Base-by-base conservation (phyloP, 2,113 vertebrate species). In the Coregonus clupeaformis region DNA sequence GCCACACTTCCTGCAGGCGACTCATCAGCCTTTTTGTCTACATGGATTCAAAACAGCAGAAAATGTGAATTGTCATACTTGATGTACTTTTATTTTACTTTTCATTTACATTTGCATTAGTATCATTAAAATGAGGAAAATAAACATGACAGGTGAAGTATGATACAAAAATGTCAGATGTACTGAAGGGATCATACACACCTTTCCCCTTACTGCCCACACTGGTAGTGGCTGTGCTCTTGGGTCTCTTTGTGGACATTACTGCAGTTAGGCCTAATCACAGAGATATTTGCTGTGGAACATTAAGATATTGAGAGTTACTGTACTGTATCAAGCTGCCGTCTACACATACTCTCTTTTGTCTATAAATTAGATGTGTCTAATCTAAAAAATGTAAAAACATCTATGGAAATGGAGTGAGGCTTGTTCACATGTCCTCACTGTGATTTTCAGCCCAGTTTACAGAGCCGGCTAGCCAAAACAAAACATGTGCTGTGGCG, bases 231-330 rank as follows among this genome's bases (percentile, higher is more conserved):
- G 3, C 69, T 59, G 1, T 49, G 70, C 79, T 79, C 59, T 76
- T 81, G 14, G 70, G 1, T 77, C n/a, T 89, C 76, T 93, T 94
- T 24, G 62, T 24, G 70, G 86, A 68, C 90, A 91, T 93, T 1
- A 12, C 86, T 84, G 72, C 68, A 75, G 22, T 5, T 47, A 59
- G 7, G 30, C 16, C 25, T 6, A 63, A 11, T 57, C 24, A 69
- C 52, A 71, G 16, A 22, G 2, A 67, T 22, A 11, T 18, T 29
- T 22, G 29, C 14, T 25, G 62, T 18, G 25, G 0, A 18, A n/a
- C 24, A 68, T 45, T 68, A 18, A 4, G 13, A 16, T 67, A 7
- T 55, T 29, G n/a, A 55, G 11, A 22, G 45, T 47, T 49, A 55
- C 36, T 18, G 14, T 32, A n/a, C n/a, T 13, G 13, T 55, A 67